A percentile compares a stretch with the other conserved stretches of the same genome.
Evolutionary conservation across 2,888 invertebrate genomes (phyloP).

Genomic region (Sinopyrophorus schimmeli): DNA sequence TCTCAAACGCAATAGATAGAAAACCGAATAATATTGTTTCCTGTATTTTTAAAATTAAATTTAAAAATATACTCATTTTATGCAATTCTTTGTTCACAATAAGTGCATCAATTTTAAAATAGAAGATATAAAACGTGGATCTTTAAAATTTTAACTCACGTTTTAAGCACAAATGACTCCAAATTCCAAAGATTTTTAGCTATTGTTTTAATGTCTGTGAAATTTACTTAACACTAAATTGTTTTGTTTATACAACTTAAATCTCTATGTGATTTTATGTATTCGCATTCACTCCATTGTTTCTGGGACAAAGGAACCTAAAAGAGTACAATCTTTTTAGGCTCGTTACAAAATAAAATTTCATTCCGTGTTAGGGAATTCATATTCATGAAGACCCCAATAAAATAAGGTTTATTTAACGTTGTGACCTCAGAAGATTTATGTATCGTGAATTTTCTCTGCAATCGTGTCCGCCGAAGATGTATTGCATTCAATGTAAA

Average conservation of each 20-base stretch:
- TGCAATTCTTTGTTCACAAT: too few species aligned
- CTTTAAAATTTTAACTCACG: constrained; percentile 8
- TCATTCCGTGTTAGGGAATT: constrained; percentile 40
- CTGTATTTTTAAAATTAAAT: too few species aligned
- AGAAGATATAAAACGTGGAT: constrained; percentile 12
- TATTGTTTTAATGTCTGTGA: constrained; percentile 24
- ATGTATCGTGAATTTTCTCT: constrained; percentile 50
- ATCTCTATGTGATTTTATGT: constrained; percentile 13
- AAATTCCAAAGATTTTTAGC: constrained; percentile 22
- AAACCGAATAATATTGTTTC: too few species aligned
- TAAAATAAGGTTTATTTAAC: constrained; percentile 49
- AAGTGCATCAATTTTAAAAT: constrained; percentile 1
- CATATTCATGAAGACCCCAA: constrained; percentile 51
- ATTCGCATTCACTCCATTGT: constrained; percentile 36
- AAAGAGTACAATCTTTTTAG: constrained; percentile 31
- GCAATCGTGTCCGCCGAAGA: constrained; percentile 49
- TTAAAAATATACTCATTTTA: too few species aligned
- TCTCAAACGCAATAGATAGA: too few species aligned
- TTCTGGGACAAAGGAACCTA: constrained; percentile 34
- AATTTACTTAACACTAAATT: constrained; percentile 30
- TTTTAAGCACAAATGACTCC: constrained; percentile 24
- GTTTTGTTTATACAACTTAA: constrained; percentile 30
- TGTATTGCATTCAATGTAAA: constrained; percentile 55
- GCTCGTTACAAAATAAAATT: constrained; percentile 42
- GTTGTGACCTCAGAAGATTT: constrained; percentile 47